Evolutionary conservation across 92 coral and sea anemone genomes (phyloP).

Genomic region (Actinostola sp.): DNA sequence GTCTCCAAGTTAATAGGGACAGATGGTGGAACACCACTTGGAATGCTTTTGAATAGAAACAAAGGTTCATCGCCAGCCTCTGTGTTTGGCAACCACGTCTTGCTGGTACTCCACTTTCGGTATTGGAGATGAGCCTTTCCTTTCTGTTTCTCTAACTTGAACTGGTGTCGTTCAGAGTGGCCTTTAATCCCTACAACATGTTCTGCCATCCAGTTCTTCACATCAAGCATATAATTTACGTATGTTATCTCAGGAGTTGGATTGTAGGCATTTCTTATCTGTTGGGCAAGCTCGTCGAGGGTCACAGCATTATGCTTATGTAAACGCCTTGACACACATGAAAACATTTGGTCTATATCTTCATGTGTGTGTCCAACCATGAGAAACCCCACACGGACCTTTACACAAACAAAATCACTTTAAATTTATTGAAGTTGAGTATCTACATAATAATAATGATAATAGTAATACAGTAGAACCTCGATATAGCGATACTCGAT

Average conservation of each 20-base stretch:
- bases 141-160: slow-evolving; percentile 12
- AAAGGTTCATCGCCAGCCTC: too few relatives aligned
- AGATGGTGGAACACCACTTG: too few relatives aligned
- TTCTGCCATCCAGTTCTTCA: slow-evolving; percentile 8
- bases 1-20: too few relatives aligned
- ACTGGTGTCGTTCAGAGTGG: slow-evolving; percentile 26
- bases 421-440: neutral
- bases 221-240: slow-evolving; percentile 3
- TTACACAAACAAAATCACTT: neutral
- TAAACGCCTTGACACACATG: slow-evolving; percentile 24
- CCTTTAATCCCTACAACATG: neutral
- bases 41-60: too few relatives aligned
- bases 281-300: slow-evolving; percentile 9
- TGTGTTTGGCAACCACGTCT: too few relatives aligned
- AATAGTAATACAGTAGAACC: too few relatives aligned
- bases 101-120: slow-evolving; percentile 19
- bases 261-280: slow-evolving; percentile 4
- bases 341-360: slow-evolving; percentile 40
- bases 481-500: too few relatives aligned
- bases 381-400: slow-evolving; percentile 26
- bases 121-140: neutral
- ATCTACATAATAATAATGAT: too few relatives aligned
- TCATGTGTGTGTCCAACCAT: slow-evolving; percentile 51
- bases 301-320: slow-evolving; percentile 9
- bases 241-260: slow-evolving; percentile 10